Evolutionary conservation across 2,797 vertebrate species (phyloP).

Genomic region (Danio aesculapii): DNA sequence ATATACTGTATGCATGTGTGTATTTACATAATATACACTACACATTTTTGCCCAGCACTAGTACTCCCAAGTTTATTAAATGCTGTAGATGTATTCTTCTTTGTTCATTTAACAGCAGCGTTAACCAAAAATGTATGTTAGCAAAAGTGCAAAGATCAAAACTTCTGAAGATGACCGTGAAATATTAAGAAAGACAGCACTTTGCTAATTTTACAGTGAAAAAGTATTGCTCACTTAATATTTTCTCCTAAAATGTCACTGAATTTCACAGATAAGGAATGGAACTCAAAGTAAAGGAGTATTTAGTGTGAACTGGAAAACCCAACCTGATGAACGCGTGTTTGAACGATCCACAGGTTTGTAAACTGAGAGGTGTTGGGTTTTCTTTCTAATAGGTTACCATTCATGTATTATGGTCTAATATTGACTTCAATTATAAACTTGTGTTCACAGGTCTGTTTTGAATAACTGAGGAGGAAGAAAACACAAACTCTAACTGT

Average conservation of each 20-base stretch:
- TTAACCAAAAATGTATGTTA: too few species aligned
- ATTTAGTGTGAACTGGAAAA: constrained; percentile 22
- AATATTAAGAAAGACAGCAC: neutral
- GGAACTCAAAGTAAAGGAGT: neutral
- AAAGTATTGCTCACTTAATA: too few species aligned
- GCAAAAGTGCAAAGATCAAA: neutral
- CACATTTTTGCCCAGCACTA: too few species aligned
- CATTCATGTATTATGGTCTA: neutral
- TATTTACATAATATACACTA: too few species aligned
- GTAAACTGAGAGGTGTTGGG: neutral
- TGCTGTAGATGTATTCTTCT: too few species aligned
- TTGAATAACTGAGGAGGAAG: neutral
- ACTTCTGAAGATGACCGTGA: neutral
- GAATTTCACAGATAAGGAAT: neutral
- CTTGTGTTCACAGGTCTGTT: neutral
- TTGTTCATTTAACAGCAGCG: too few species aligned
- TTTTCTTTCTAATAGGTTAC: neutral
- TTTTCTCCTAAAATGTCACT: too few species aligned
- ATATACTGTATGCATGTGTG: too few species aligned
- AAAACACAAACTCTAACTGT: neutral
- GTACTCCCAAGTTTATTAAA: too few species aligned
- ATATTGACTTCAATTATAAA: neutral
- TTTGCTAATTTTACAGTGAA: too few species aligned
- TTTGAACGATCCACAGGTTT: constrained; percentile 2
- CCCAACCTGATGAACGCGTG: constrained; percentile 12